Base-by-base conservation (phyloP, 1,140 invertebrate species). In the Spodoptera frugiperda region DNA sequence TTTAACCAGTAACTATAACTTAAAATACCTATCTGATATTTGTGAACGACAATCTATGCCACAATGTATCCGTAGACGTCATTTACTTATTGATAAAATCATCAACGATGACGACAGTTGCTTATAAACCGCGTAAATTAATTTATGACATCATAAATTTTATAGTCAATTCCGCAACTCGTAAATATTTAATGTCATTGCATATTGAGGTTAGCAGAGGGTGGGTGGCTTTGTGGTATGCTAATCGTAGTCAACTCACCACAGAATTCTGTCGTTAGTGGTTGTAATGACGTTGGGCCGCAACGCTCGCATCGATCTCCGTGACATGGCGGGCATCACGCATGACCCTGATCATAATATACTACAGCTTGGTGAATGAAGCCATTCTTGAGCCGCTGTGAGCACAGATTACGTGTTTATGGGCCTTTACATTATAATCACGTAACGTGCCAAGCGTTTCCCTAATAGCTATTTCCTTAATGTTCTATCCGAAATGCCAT, bases 131-230 rank as follows among this genome's bases (percentile, higher is more conserved):
- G 48, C 61, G 44, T 68, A 80, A 84, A 84, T 82, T 57, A 82
- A 81, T 84, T 86, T 76, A 85, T 73, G 74, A 30, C 55, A 74
- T 80, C 81, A 78, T 87, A 82, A 84, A 81, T 77, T 80, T 80
- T 73, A 84, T 78, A 74, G 61, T 57, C 79, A 82, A 83, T 85
- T 81, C 76, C 54, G 25, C 17, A 25, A 71, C 55, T 79, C 75
- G 70, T 86, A 82, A 86, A 87, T 82, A 77, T 48, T 49, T 61
- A 49, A 73, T 73, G 21, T 46, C 63, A 51, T 44, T 55, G 61
- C 72, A 54, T 51, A 73, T 55, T 74, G 25, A 21, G 57, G 77
- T n/a, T 49, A 61, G 53, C n/a, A 15, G 53, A 51, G 48, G 30
- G 51, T 19, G 49, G 51, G 57, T 73, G n/a, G 48, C 44, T 30